A percentile compares a stretch with the other conserved stretches of the same genome.
Evolutionary conservation across 2,113 vertebrate species (phyloP).

Genomic region (Cnemophilus loriae): DNA sequence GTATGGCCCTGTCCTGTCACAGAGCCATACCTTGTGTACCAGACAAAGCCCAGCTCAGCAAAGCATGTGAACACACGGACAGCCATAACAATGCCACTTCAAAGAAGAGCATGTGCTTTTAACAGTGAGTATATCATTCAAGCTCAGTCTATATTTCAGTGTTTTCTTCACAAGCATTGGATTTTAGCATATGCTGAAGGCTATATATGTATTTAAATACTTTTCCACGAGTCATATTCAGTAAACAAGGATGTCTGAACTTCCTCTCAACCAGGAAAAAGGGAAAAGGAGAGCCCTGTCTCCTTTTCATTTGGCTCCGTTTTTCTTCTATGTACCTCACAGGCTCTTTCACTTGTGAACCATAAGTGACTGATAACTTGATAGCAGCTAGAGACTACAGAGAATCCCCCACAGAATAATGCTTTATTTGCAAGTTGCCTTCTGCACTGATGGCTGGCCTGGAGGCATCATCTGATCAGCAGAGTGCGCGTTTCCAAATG

Average conservation of each 20-base stretch:
- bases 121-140: neutral
- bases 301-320: neutral
- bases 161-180: neutral
- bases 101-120: neutral
- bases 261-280: neutral
- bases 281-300: neutral
- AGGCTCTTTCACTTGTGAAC: neutral
- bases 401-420: neutral
- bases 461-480: neutral
- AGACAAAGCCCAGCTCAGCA: neutral
- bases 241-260: neutral
- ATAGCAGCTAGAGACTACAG: neutral
- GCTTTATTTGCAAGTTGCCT: neutral
- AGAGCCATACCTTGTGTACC: neutral
- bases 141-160: neutral
- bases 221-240: neutral
- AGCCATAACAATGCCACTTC: neutral
- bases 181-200: neutral
- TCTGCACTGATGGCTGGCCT: neutral
- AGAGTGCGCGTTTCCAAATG: neutral
- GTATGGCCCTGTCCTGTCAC: neutral
- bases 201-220: neutral
- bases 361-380: neutral
- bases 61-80: neutral
- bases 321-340: neutral